Evolutionary conservation across 2,888 invertebrate species (phyloP).

Genomic region (Conistra vaccinii): DNA sequence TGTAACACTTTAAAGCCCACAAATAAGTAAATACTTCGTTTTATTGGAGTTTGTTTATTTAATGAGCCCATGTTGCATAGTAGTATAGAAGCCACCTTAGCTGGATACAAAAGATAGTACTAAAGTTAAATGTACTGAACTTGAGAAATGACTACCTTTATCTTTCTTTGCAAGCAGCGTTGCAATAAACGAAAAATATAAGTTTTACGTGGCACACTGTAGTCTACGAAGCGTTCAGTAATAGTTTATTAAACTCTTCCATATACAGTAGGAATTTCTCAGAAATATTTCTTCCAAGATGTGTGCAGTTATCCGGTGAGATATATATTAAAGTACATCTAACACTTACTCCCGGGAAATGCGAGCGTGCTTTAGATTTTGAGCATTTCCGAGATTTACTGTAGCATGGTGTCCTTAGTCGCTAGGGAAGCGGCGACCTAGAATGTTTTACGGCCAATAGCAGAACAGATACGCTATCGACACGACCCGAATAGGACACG

Average conservation of each 20-base stretch:
- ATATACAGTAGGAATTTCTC: constrained; percentile 26
- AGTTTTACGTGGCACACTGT: no score
- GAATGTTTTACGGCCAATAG: constrained; percentile 65
- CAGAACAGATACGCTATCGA: constrained; percentile 71
- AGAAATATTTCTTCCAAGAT: constrained; percentile 27
- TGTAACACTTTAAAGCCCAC: no score
- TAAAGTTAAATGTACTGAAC: constrained; percentile 1
- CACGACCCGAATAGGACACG: constrained; percentile 65
- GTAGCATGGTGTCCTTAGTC: constrained; percentile 58
- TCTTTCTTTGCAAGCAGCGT: constrained; percentile 12
- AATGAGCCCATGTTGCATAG: no score
- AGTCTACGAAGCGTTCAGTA: not conserved
- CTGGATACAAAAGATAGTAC: not conserved
- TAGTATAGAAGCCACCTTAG: not conserved
- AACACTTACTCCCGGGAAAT: constrained; percentile 47
- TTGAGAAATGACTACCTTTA: not conserved
- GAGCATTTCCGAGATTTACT: constrained; percentile 25
- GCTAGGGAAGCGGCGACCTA: constrained; percentile 72
- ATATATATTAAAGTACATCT: constrained; percentile 38
- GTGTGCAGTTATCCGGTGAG: constrained; percentile 29
- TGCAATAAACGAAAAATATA: constrained; percentile 18
- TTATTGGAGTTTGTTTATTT: not conserved
- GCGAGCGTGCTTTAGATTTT: constrained; percentile 14
- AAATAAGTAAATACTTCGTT: no score
- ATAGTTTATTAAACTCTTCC: constrained; percentile 39